phyloP scores from a whole-genome alignment of 2,888 invertebrate genomes.

The Scaptomyza flava region DNA sequence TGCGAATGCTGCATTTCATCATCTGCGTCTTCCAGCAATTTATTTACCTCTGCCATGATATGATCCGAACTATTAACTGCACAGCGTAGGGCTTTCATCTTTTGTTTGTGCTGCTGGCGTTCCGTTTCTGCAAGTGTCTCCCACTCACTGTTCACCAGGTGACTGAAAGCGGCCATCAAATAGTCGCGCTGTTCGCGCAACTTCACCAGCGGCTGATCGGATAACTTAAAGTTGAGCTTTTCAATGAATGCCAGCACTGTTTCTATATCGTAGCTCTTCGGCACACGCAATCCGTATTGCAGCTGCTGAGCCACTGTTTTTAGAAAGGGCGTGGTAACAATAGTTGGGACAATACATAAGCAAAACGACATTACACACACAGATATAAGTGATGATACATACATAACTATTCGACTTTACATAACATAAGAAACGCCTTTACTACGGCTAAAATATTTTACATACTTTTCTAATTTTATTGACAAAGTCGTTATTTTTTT shows the following conservation, averaged over 20 bases:
- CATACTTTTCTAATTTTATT: neutral
- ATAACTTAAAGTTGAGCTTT: slow-evolving; percentile 15
- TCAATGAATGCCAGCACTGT: slow-evolving; percentile 55
- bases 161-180: slow-evolving; percentile 48
- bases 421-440: too few relatives aligned
- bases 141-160: slow-evolving; percentile 46
- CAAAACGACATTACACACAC: slow-evolving; percentile 12
- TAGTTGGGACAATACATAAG: slow-evolving; percentile 6
- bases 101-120: slow-evolving; percentile 5
- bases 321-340: neutral
- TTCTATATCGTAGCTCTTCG: slow-evolving; percentile 54
- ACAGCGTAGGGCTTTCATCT: neutral
- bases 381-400: neutral
- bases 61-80: slow-evolving; percentile 7
- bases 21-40: slow-evolving; percentile 19
- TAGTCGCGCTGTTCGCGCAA: slow-evolving; percentile 55
- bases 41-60: slow-evolving; percentile 30
- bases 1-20: neutral
- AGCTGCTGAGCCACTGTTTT: slow-evolving; percentile 14
- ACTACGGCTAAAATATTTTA: neutral
- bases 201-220: slow-evolving; percentile 17
- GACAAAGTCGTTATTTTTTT: neutral
- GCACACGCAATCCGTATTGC: slow-evolving; percentile 32
- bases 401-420: neutral
- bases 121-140: neutral